Evolutionary conservation across 2,888 invertebrate species (phyloP), one percentile per base, ranked within the genome.

Genomic region (Troides helena): DNA sequence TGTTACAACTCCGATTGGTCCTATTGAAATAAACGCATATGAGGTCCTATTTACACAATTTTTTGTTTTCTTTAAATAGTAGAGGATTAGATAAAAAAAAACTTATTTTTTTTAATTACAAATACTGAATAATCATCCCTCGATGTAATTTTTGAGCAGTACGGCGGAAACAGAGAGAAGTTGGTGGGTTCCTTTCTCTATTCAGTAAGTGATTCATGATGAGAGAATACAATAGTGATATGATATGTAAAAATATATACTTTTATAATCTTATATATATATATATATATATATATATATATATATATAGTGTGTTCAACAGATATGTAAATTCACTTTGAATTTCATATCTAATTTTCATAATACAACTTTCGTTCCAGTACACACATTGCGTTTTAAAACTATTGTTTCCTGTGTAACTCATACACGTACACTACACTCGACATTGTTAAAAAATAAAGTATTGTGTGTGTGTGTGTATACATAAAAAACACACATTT

Each of bases 391-490:
- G 60, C 21, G n/a, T 60, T 39, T 60, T 3, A 60, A 30, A 36
- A 60, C 60, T 60, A 60, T 60, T 60, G 60, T 60, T 30, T 39
- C 39, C 60, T 60, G 36, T 60, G 60, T 60, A 60, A 60, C 39
- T 39, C 60, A 39, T 39, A n/a, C 3, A 39, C 36, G 39, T 60
- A n/a, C 18, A 60, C 36, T 60, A n/a, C 60, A 36, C 60, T 60
- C 36, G 21, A 60, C 60, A 39, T 60, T 60, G 36, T 60, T 18
- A 60, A 60, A 17, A 60, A 18, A 39, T 60, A 60, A 60, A 36
- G 21, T 10, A 17, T 39, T 57, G n/a, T 5, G 1, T 6, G n/a
- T 10, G 1, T 10, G 10, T 39, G 59, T 17, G 2, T 17, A 14
- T 14, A 59, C 36, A 39, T 57, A 60, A 60, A 60, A 60, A 59